These are phyloP conservation scores for Lochmaea crataegi DNA, from an alignment of 2,888 invertebrate genomes.

Conservation along the genomic window DNA sequence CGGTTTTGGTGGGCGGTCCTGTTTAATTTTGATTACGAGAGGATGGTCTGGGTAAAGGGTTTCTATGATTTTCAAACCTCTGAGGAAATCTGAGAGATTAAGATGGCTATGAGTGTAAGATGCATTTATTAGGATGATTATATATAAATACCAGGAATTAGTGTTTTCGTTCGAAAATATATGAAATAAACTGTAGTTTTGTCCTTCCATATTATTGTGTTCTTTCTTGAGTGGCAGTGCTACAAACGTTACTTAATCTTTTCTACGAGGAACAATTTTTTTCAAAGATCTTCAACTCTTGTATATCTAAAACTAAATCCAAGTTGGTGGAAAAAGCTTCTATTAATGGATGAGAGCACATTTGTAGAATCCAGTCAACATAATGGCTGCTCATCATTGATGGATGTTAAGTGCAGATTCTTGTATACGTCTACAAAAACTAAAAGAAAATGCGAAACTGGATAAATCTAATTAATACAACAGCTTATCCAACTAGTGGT, in stretches of 20 bases:
- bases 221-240: neutral
- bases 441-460: slow-evolving; percentile 33
- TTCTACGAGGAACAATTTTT: neutral
- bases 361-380: slow-evolving; percentile 46
- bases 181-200: neutral
- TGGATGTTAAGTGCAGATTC: slow-evolving; percentile 52
- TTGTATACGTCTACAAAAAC: slow-evolving; percentile 46
- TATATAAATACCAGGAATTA: too few species aligned
- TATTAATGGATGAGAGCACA: slow-evolving; percentile 46
- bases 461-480: slow-evolving; percentile 38
- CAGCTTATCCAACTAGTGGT: slow-evolving; percentile 30
- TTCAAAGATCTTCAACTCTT: neutral
- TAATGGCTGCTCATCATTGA: slow-evolving; percentile 51
- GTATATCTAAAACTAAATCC: slow-evolving; percentile 2
- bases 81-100: too few species aligned
- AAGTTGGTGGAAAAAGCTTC: slow-evolving; percentile 21
- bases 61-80: too few species aligned
- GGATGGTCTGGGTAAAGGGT: too few species aligned
- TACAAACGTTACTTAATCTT: neutral
- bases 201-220: neutral
- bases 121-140: too few species aligned
- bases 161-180: too few species aligned
- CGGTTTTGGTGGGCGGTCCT: too few species aligned
- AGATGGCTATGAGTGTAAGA: too few species aligned
- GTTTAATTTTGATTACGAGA: too few species aligned